Evolutionary conservation across 2,888 invertebrate genomes (phyloP).

Genomic region (Axea sp.): DNA sequence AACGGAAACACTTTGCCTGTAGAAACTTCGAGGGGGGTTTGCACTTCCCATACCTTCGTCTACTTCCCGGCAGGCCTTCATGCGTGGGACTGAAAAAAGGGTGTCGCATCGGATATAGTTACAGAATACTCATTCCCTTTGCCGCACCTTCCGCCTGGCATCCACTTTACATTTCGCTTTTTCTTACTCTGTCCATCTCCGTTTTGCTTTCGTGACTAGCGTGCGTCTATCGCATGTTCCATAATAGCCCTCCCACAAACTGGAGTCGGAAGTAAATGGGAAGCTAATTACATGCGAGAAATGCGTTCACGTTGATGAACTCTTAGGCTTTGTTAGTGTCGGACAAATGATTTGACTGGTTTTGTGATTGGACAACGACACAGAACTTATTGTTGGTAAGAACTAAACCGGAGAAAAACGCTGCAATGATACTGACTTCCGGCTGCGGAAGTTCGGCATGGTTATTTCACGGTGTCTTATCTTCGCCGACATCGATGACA

Average conservation of each 20-base stretch:
- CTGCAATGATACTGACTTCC: slow-evolving; percentile 65
- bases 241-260: slow-evolving; percentile 64
- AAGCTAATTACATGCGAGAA: slow-evolving; percentile 75
- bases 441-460: slow-evolving; percentile 64
- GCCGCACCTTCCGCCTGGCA: slow-evolving; percentile 47
- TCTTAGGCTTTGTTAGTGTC: slow-evolving; percentile 58
- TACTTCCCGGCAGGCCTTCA: slow-evolving; percentile 71
- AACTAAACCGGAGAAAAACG: slow-evolving; percentile 63
- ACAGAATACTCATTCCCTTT: slow-evolving; percentile 64
- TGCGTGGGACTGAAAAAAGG: slow-evolving; percentile 73
- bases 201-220: slow-evolving; percentile 17
- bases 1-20: slow-evolving; percentile 63
- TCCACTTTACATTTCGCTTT: slow-evolving; percentile 53
- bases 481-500: slow-evolving; percentile 31
- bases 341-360: slow-evolving; percentile 41
- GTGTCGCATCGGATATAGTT: slow-evolving; percentile 75
- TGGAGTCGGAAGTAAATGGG: slow-evolving; percentile 74
- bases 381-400: slow-evolving; percentile 60
- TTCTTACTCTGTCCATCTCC: slow-evolving; percentile 50
- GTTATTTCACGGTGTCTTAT: slow-evolving; percentile 45
- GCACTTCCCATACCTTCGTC: slow-evolving; percentile 65
- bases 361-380: slow-evolving; percentile 51
- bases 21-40: slow-evolving; percentile 65
- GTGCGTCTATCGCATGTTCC: not conserved
- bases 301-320: slow-evolving; percentile 64